Evolutionary conservation across 2,113 vertebrate species (phyloP).

Genomic region (Hyla sarda): DNA sequence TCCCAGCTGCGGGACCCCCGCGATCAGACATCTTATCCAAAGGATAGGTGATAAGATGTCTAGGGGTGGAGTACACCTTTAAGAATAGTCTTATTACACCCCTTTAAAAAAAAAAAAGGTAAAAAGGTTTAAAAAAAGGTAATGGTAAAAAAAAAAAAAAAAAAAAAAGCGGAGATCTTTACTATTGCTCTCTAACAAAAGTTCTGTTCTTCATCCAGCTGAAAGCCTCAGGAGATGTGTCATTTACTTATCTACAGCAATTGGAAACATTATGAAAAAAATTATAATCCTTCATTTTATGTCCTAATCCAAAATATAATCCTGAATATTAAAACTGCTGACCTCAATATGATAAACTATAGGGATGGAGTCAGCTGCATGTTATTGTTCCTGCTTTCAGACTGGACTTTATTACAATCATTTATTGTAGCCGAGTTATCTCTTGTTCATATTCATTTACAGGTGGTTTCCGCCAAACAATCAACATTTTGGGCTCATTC

Average conservation of each 20-base stretch:
- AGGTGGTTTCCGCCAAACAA: neutral
- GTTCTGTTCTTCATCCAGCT: neutral
- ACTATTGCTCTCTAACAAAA: too few species aligned
- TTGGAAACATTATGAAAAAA: constrained; percentile 11
- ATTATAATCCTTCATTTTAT: constrained; percentile 37
- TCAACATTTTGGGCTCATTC: too few species aligned
- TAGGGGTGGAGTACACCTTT: too few species aligned
- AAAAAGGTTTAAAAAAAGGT: too few species aligned
- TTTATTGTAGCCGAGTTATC: neutral
- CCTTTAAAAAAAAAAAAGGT: too few species aligned
- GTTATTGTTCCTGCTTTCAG: neutral
- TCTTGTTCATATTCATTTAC: neutral
- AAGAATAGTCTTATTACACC: too few species aligned
- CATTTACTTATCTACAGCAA: constrained; percentile 2
- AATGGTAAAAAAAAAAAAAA: too few species aligned
- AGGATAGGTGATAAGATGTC: too few species aligned
- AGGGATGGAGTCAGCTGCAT: neutral
- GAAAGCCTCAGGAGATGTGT: neutral
- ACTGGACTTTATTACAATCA: neutral
- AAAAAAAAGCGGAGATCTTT: too few species aligned
- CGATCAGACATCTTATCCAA: too few species aligned
- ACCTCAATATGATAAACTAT: neutral
- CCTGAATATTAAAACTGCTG: constrained; percentile 37
- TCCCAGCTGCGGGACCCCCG: too few species aligned
- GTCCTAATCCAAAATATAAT: constrained; percentile 40